Percentiles rank a stretch among this genome's conserved stretches.
Evolutionary conservation across 2,113 vertebrate species (phyloP).

Genomic region (Notarius quadriscutis): DNA sequence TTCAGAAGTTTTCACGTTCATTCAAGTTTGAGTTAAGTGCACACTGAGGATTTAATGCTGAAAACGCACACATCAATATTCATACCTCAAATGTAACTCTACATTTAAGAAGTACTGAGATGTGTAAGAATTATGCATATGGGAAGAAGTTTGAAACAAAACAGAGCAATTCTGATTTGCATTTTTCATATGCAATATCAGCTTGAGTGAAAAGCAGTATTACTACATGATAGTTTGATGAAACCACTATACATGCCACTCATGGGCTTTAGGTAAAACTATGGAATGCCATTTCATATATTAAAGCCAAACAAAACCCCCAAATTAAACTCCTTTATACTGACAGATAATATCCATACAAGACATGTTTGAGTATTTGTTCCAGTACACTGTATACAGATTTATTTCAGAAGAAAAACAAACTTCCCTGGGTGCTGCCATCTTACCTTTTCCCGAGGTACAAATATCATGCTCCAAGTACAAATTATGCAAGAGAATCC

Average conservation of each 20-base stretch:
- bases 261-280: not conserved
- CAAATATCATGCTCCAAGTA: too few species aligned
- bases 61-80: not conserved
- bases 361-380: too few species aligned
- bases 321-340: too few species aligned
- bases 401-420: too few species aligned
- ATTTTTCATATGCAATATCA: not conserved
- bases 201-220: not conserved
- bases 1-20: too few species aligned
- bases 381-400: too few species aligned
- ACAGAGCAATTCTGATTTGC: not conserved
- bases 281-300: not conserved
- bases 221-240: not conserved
- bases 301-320: not conserved
- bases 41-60: not conserved
- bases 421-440: too few species aligned
- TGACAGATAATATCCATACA: too few species aligned
- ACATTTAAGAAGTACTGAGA: not conserved
- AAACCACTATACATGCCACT: too few species aligned
- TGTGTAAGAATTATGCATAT: not conserved
- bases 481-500: too few species aligned
- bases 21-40: slow-evolving; percentile 7
- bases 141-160: not conserved
- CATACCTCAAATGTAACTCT: not conserved
- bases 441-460: too few species aligned